phyloP scores from a whole-genome alignment of 2,113 vertebrate genomes.

The Galeopterus variegatus region DNA sequence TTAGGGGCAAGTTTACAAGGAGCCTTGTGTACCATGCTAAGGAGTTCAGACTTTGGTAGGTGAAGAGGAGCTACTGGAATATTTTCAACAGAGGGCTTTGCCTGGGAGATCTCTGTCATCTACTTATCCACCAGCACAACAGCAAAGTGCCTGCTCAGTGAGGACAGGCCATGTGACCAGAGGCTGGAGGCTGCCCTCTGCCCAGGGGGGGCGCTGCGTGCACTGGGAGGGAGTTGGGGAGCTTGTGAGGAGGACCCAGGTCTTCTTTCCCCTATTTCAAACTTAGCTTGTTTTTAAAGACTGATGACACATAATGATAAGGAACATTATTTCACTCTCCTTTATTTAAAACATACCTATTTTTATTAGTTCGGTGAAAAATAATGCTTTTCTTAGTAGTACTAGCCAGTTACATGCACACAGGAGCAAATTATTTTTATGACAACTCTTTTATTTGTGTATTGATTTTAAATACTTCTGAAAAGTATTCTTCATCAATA shows the following conservation, averaged over 20 bases:
- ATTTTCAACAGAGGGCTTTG: not conserved
- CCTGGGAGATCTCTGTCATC: not conserved
- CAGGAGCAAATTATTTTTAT: slow-evolving; percentile 23
- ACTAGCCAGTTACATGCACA: not conserved
- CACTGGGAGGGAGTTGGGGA: not conserved
- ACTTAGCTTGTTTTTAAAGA: not conserved
- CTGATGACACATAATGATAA: not conserved
- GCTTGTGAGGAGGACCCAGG: not conserved
- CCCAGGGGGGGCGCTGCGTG: not conserved
- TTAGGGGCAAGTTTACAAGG: not conserved
- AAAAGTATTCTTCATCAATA: slow-evolving; percentile 59
- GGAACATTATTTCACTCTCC: not conserved
- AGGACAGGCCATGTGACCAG: rapidly evolving
- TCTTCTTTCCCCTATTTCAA: not conserved
- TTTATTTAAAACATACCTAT: not conserved
- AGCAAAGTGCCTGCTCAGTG: not conserved
- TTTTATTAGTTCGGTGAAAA: slow-evolving; percentile 18
- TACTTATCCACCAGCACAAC: not conserved
- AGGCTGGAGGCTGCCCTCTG: not conserved
- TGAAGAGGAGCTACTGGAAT: not conserved
- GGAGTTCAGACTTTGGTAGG: not conserved
- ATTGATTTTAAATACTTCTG: slow-evolving; percentile 53
- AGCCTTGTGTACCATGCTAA: not conserved
- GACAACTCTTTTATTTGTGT: not conserved
- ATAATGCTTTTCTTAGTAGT: not conserved